These are phyloP conservation scores for Periparus ater DNA, from an alignment of 2,797 vertebrate species.

Conservation along the genomic window DNA sequence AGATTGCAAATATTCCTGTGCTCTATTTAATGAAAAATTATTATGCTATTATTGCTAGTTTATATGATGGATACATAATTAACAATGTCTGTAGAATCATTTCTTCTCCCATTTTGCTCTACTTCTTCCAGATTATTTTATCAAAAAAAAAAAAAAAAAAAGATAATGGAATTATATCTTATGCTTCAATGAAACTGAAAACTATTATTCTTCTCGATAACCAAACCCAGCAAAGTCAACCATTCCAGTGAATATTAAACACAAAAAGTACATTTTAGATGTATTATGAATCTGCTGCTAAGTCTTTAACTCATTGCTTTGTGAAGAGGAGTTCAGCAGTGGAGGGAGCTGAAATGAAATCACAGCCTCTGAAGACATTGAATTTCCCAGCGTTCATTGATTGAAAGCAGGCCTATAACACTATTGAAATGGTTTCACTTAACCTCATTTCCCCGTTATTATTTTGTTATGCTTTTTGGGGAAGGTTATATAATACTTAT, in stretches of 20 bases:
- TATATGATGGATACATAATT: constrained; percentile 45
- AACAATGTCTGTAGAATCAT: constrained; percentile 3
- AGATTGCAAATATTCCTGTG: constrained; percentile 43
- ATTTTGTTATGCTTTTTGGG: constrained; percentile 45
- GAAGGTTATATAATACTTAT: not conserved
- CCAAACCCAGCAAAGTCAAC: constrained; percentile 25
- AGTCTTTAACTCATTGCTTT: constrained; percentile 44
- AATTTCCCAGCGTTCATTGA: constrained; percentile 28
- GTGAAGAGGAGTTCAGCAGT: not conserved
- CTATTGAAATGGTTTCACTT: constrained; percentile 44
- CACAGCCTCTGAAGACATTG: not conserved
- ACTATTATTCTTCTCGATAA: constrained; percentile 40
- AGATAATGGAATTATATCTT: constrained; percentile 51
- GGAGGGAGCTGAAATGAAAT: constrained; percentile 6
- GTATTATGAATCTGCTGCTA: constrained; percentile 3
- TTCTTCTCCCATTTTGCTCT: constrained; percentile 23
- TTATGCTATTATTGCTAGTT: constrained; percentile 60
- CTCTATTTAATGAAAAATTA: constrained; percentile 61
- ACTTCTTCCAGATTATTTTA: constrained; percentile 50
- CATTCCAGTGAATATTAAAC: constrained; percentile 49
- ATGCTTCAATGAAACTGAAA: constrained; percentile 61
- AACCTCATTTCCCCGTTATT: constrained; percentile 20
- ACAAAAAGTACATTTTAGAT: constrained; percentile 41
- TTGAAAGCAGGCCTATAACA: not conserved
- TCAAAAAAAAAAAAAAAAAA: not conserved